Evolutionary conservation across 2,113 vertebrate genomes (phyloP).

Genomic region (human): GRCh38 chr15:26579001-26579500

Average conservation of each 20-base stretch:
- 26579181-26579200: fast-evolving
- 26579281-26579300: too few relatives aligned
- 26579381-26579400: too few relatives aligned
- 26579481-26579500: fast-evolving
- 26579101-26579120: neutral
- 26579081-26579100: neutral
- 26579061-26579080: neutral
- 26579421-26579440: neutral
- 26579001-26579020: neutral
- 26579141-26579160: neutral
- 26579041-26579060: neutral
- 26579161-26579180: neutral
- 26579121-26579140: neutral
- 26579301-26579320: fast-evolving
- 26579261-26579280: neutral
- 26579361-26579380: neutral
- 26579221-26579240: neutral
- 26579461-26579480: neutral
- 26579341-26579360: too few relatives aligned
- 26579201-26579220: fast-evolving
- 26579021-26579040: neutral
- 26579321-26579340: too few relatives aligned
- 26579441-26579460: neutral
- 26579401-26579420: neutral
- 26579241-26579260: neutral